Base-by-base conservation (phyloP, 2,113 vertebrate species). In the Pluvianellus socialis region DNA sequence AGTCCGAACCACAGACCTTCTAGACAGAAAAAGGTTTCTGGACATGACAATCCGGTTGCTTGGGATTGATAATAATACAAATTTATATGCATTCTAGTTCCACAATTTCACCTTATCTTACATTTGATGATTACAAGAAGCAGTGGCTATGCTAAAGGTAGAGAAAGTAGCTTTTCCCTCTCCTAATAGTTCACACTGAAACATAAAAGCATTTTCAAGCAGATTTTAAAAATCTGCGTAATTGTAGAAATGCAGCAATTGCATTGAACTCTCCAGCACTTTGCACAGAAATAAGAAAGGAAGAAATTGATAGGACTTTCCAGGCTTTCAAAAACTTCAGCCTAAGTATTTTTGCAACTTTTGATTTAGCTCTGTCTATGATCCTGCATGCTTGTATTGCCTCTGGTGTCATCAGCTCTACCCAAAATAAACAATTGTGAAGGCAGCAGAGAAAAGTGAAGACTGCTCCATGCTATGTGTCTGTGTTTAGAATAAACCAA, bases 201-300 rank as follows among this genome's bases (percentile, higher is more conserved):
- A 72, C 40, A 49, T 33, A 84, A 96, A 96, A 84, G 79, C 74
- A 90, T 58, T 96, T 90, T 52, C 77, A 53, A 82, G 66, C 9
- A 79, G 70, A 26, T 62, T 38, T 88, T 50, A 45, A 86, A 88
- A 76, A 27, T 12, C 67, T 19, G 20, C 38, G 7, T 22, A 55
- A 35, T 56, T 88, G 32, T 40, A 26, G 32, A 75, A 73, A 90
- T 88, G 32, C 56, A 92, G 73, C 71, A 71, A 49, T 55, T 83
- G 63, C 61, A 40, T 40, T 33, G 65, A 88, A 67, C 12, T 32
- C 38, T 45, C 7, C 22, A n/a, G 58, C 2, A 33, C 30, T 65
- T 75, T 79, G 45, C 33, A 53, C 30, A 67, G 62, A 44, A 86
- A 67, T 35, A 63, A 91, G 38, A 66, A 88, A 71, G 26, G 24